Evolutionary conservation across 2,888 invertebrate species (phyloP), one percentile per base, ranked within the genome.

Genomic region (Campaea margaritaria): DNA sequence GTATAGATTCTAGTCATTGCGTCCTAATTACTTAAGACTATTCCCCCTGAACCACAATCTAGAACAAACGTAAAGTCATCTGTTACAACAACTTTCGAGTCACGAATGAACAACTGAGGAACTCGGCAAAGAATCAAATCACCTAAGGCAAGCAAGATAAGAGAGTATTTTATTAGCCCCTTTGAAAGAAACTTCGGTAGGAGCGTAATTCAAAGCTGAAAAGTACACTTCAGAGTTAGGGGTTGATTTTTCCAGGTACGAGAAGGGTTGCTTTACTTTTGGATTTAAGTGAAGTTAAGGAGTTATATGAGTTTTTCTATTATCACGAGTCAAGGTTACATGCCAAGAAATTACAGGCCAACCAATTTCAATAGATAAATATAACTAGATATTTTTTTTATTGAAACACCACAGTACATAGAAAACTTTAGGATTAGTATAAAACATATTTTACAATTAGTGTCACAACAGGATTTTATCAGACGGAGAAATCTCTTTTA

Each of bases 61-160:
- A 50, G 50, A 27, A 44, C 31, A 53, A 59, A 54, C 48, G 56
- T 44, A 36, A 12, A 27, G n/a, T 56, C 61, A 65, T 62, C 58
- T 52, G 62, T 62, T 55, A 36, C 50, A 52, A 56, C 45, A 62
- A 62, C 52, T 65, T 59, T 52, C 13, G 15, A 60, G 58, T 62
- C 58, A 55, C 63, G 64, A 58, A 48, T 64, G 61, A 64, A 64
- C 66, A 58, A 63, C 52, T 49, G 36, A 50, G 50, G 52, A 61
- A 52, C 56, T 66, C 47, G 36, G 42, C 52, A 44, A 58, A 69
- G 67, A 69, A 67, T 67, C 67, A 62, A 67, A 67, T 69, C 64
- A 67, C 61, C 64, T 58, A 52, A 59, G 52, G 59, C 65, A 56
- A 55, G 59, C 55, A 36, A 65, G 65, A 67, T 64, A 67, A 59